phyloP scores from a whole-genome alignment of 2,113 vertebrate genomes.

The Beaufortia kweichowensis region DNA sequence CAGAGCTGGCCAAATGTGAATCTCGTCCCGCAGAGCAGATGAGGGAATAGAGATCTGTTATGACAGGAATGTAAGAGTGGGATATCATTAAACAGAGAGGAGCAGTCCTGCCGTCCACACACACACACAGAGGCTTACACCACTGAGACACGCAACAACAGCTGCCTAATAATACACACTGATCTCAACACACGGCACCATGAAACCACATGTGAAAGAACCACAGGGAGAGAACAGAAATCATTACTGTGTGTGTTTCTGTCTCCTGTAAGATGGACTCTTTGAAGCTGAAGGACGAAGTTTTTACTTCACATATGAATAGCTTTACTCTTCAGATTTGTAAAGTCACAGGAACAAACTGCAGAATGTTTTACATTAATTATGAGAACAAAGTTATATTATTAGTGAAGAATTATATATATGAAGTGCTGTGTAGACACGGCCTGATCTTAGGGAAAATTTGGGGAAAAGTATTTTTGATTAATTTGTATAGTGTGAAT shows the following conservation, averaged over 20 bases:
- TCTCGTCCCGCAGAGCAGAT: constrained; percentile 61
- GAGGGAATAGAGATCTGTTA: constrained; percentile 64
- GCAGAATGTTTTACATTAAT: not conserved
- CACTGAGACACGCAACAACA: constrained; percentile 54
- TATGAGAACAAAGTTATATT: too few relatives aligned
- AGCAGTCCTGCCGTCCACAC: constrained; percentile 58
- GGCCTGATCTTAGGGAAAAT: too few relatives aligned
- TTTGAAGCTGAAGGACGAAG: constrained; percentile 11
- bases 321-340: not conserved
- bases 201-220: constrained; percentile 1
- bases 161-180: constrained; percentile 55
- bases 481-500: too few relatives aligned
- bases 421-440: too few relatives aligned
- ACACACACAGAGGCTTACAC: constrained; percentile 50
- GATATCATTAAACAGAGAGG: constrained; percentile 67
- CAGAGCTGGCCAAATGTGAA: constrained; percentile 55
- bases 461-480: too few relatives aligned
- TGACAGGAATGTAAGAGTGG: constrained; percentile 70
- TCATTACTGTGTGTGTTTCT: constrained; percentile 40
- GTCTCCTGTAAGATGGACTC: constrained; percentile 41
- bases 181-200: constrained; percentile 36
- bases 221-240: constrained; percentile 8
- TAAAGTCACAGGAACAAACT: constrained; percentile 4
- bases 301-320: not conserved
- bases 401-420: too few relatives aligned